Conservation (phyloP, 2,797 vertebrate genomes). For the Prionace glauca region DNA sequence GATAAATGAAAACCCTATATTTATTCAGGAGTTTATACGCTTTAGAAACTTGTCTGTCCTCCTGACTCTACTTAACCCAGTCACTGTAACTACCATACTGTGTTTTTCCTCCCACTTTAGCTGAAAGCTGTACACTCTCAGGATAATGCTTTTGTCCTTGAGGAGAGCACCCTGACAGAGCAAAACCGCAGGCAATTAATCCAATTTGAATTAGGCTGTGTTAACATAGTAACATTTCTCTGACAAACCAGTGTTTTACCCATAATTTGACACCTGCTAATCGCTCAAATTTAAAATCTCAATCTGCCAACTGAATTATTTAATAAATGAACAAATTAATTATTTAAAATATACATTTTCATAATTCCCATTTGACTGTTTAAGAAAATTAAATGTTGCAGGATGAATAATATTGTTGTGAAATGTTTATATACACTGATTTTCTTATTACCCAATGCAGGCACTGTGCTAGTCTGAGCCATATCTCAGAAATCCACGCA, state of each 20-base stretch:
- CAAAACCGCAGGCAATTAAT: background rate
- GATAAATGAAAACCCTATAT: background rate
- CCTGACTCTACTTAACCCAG: background rate
- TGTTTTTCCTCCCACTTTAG: background rate
- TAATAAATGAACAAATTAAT: no score
- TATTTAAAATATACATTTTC: no score
- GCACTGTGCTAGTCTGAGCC: background rate
- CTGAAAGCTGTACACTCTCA: background rate
- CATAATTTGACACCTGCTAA: background rate
- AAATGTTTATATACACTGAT: background rate
- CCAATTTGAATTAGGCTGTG: background rate
- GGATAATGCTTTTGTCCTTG: background rate
- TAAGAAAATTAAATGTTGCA: background rate
- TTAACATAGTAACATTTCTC: background rate
- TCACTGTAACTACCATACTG: background rate
- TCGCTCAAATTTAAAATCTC: background rate
- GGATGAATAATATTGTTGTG: background rate
- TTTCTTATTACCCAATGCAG: background rate
- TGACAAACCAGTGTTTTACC: background rate
- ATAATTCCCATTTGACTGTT: no score
- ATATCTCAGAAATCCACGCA: background rate
- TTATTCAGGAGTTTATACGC: background rate
- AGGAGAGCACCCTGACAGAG: background rate
- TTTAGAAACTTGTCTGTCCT: background rate
- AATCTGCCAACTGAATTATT: no score